Evolutionary conservation across 2,888 invertebrate species (phyloP), one percentile per base, ranked within the genome.

Genomic region (Dysmachus trigonus): DNA sequence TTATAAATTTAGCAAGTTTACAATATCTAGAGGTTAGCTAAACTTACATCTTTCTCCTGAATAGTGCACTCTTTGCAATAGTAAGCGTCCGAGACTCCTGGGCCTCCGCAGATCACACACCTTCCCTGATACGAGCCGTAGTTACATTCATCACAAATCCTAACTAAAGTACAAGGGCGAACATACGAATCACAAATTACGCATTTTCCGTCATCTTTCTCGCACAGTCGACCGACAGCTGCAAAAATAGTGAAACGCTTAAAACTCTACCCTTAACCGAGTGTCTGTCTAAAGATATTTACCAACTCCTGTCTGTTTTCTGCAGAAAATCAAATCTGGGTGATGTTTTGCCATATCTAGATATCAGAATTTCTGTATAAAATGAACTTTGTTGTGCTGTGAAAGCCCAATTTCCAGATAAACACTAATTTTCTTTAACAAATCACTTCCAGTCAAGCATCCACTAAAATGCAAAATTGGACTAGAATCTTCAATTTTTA

Each of bases 171-270:
- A 91, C 98, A 99, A 0, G 99, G 99, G 77, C 99, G 94, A 27
- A 99, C 99, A 91, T 99, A 99, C 0, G 99, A 99, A 92, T 99
- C 99, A 92, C 99, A 99, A 89, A 99, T 99, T 1, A 99, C 99
- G 93, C 99, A 99, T 93, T 99, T 99, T 35, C 99, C 99, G 91
- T 99, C 99, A 92, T 98, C 98, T 94, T 99, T 99, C 92, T 99
- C 99, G 91, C 99, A 99, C 8, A 99, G 93, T 85, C 99, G 95
- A 27, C 99, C 99, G 90, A 99, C 99, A 89, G 99, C 99, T 97
- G 91, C 85, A 93, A 15, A 41, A 41, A 41, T 13, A 13, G 38
- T 41, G 38, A 41, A 15, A 0, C 15, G 15, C 13, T 41, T 41
- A 41, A 41, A 41, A 41, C 38, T 38, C 10, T 38, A 38, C 8